phyloP scores from a whole-genome alignment of 2,113 vertebrate species.

The Apus apus region DNA sequence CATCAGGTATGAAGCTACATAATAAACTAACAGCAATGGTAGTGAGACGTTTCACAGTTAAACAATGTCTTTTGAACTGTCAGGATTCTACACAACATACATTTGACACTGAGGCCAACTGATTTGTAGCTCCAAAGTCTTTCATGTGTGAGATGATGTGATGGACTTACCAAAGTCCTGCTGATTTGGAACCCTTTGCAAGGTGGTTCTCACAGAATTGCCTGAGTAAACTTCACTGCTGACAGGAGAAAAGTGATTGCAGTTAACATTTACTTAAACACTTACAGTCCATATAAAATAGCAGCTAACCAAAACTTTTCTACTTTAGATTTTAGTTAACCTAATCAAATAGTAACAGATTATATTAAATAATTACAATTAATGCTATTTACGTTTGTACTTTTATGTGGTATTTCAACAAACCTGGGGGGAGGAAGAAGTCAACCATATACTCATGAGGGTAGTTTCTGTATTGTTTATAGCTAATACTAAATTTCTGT shows the following conservation, averaged over 20 bases:
- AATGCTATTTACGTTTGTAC: background rate
- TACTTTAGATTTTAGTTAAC: background rate
- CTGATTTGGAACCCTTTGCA: background rate
- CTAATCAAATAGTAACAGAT: background rate
- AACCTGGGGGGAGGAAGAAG: background rate
- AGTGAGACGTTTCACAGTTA: background rate
- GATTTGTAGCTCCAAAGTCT: background rate
- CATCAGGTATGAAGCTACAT: slow-evolving; percentile 74
- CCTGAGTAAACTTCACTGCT: background rate
- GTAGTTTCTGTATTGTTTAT: background rate
- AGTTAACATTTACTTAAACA: background rate
- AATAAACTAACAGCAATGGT: background rate
- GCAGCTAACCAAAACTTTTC: background rate
- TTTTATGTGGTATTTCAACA: background rate
- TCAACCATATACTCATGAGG: background rate
- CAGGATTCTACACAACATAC: background rate
- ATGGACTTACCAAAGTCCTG: background rate
- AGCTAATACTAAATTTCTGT: background rate
- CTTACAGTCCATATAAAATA: background rate
- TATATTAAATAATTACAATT: background rate
- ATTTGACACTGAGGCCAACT: background rate
- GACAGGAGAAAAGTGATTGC: background rate
- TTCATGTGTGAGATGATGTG: background rate
- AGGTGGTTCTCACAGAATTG: background rate
- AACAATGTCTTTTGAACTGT: background rate